phyloP scores from a whole-genome alignment of 2,113 vertebrate genomes.

The Ictalurus furcatus region DNA sequence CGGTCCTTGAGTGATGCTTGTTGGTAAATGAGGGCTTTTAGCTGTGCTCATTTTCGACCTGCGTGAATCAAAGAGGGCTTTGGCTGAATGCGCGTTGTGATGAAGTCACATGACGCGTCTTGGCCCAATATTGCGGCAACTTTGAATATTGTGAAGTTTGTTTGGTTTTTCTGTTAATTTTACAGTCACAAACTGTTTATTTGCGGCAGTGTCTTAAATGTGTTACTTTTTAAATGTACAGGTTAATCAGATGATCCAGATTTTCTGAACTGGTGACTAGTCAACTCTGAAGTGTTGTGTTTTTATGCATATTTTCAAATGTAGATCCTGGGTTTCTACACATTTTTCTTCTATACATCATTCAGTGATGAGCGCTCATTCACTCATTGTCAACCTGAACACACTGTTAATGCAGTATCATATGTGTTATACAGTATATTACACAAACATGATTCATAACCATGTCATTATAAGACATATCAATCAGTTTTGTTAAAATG shows the following conservation, averaged over 20 bases:
- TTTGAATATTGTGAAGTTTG: no score
- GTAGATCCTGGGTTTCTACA: background rate
- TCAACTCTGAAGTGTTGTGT: background rate
- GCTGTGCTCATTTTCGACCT: no score
- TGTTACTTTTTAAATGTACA: conserved; percentile 22
- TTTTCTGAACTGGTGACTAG: background rate
- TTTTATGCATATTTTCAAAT: background rate
- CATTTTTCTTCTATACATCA: background rate
- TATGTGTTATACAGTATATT: background rate
- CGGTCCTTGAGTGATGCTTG: no score
- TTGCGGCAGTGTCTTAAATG: background rate
- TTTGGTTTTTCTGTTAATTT: no score
- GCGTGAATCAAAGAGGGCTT: no score
- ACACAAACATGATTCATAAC: conserved; percentile 16
- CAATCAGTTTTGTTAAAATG: background rate
- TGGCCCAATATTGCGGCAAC: no score
- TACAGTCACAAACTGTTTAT: no score
- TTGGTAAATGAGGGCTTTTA: no score
- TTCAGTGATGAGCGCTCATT: background rate
- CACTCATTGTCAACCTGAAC: background rate
- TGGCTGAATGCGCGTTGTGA: no score
- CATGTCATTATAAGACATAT: conserved; percentile 23
- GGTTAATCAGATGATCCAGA: conserved; percentile 2
- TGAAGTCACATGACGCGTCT: no score
- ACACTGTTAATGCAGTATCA: background rate